Conservation (phyloP, 1,140 invertebrate genomes). For the Sycophaga agraensis region DNA sequence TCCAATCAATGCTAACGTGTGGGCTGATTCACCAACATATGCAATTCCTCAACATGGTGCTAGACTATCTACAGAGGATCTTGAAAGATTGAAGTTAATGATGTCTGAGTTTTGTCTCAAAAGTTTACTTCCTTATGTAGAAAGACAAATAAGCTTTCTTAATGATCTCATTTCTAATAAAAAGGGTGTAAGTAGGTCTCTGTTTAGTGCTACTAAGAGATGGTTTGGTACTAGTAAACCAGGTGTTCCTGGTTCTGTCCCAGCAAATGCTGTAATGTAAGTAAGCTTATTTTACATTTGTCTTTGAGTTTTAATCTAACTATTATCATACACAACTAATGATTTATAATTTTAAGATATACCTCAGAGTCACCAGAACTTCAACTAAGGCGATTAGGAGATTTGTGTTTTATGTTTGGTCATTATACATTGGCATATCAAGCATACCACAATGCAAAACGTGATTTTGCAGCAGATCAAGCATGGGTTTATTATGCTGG, state of each 20-base stretch:
- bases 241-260: slow-evolving; percentile 64
- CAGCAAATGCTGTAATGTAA: slow-evolving; percentile 80
- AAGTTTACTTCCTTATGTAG: slow-evolving; percentile 86
- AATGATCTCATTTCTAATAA: slow-evolving; percentile 84
- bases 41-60: slow-evolving; percentile 65
- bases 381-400: slow-evolving; percentile 87
- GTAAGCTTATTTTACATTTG: slow-evolving; percentile 34
- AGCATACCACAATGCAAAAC: slow-evolving; percentile 92
- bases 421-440: slow-evolving; percentile 91
- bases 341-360: slow-evolving; percentile 63
- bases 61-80: slow-evolving; percentile 76
- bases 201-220: slow-evolving; percentile 90
- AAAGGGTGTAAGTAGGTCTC: slow-evolving; percentile 87
- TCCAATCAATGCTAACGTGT: slow-evolving; percentile 64
- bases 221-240: slow-evolving; percentile 92
- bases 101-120: slow-evolving; percentile 86
- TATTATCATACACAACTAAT: neutral
- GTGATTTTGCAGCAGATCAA: slow-evolving; percentile 94
- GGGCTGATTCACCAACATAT: slow-evolving; percentile 58
- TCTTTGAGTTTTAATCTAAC: neutral
- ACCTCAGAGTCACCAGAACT: slow-evolving; percentile 88
- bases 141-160: slow-evolving; percentile 79
- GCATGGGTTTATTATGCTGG: slow-evolving; percentile 97
- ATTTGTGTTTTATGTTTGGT: slow-evolving; percentile 95
- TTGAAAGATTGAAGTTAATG: slow-evolving; percentile 81